Evolutionary conservation across 2,113 vertebrate species (phyloP).

Genomic region (Oceanodroma tethys): DNA sequence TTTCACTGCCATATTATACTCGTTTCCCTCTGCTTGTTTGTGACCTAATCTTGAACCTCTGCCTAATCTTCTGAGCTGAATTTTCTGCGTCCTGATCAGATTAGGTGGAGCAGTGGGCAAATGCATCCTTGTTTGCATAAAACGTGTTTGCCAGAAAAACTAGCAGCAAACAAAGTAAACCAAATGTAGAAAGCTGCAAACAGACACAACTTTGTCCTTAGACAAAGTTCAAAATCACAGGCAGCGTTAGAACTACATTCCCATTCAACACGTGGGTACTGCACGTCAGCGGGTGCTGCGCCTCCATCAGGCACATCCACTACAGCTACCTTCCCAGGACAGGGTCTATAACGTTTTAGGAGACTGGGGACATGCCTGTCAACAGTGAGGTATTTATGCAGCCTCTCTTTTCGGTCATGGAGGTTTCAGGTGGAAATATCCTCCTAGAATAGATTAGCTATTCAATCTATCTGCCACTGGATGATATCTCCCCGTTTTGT

Average conservation of each 20-base stretch:
- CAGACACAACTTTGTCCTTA: conserved; percentile 19
- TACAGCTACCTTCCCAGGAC: background rate
- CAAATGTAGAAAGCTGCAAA: background rate
- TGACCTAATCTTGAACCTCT: conserved; percentile 15
- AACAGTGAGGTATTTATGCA: background rate
- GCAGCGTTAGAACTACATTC: background rate
- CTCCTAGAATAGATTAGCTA: background rate
- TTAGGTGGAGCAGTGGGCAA: background rate
- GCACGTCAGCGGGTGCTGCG: background rate
- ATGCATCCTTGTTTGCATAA: conserved; percentile 19
- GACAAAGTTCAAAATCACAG: conserved; percentile 1
- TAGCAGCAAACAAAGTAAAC: conserved; percentile 2
- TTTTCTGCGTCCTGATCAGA: background rate
- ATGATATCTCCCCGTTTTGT: background rate
- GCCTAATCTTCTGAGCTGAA: background rate
- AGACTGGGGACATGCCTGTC: background rate
- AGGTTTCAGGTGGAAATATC: background rate
- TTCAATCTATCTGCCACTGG: background rate
- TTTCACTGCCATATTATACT: background rate
- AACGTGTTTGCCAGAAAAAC: background rate
- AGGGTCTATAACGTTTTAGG: background rate
- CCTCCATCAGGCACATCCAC: background rate
- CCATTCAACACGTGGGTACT: background rate
- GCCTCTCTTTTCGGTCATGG: background rate
- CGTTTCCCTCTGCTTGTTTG: background rate